Base-by-base conservation (phyloP, 92 coral and sea anemone species). In the Heteractis magnifica region DNA sequence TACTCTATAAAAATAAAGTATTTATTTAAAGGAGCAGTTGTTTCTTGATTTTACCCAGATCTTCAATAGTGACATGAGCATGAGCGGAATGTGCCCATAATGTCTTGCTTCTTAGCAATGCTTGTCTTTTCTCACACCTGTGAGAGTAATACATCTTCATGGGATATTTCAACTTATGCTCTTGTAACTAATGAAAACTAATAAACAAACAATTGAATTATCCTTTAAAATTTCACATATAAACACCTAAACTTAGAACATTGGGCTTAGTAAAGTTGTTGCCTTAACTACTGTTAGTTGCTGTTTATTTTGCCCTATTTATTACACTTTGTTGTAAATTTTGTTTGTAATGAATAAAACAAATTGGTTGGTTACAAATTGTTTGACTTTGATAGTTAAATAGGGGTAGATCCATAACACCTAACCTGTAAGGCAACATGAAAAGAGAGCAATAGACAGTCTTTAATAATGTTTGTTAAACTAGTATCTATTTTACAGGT, bases 321-420 rank as follows among this genome's bases (percentile, higher is more conserved):
- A 58, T 79, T n/a, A 79, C 51, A 79, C 16, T 79, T 72, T 20
- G 62, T 71, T 82, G 56, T 60, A 72, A 56, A 82, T 72, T 82
- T 56, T 82, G 56, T 49, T 82, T 55, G 49, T 71, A 82, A 82
- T 78, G 70, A 82, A 58, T 78, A 82, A 82, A 82, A 77, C 73
- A 41, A 71, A 72, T 79, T 8, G 4, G 13, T 50, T 41, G 52
- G 49, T 41, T 2, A 72, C 77, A 72, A 59, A 59, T 59, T 59
- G 65, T 59, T 59, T 59, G 65, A 59, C 65, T 59, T 59, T 59
- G 65, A 59, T 59, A 1, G 16, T 59, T 59, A 59, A 59, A 59
- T 59, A 59, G 4, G 0, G 4, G 65, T 59, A 59, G 21, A 10
- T 0, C 65, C 5, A 59, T 59, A 9, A 72, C 77, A 72, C 18